Evolutionary conservation across 2,888 invertebrate species (phyloP), one percentile per base, ranked within the genome.

Genomic region (Caenorhabditis sinica): DNA sequence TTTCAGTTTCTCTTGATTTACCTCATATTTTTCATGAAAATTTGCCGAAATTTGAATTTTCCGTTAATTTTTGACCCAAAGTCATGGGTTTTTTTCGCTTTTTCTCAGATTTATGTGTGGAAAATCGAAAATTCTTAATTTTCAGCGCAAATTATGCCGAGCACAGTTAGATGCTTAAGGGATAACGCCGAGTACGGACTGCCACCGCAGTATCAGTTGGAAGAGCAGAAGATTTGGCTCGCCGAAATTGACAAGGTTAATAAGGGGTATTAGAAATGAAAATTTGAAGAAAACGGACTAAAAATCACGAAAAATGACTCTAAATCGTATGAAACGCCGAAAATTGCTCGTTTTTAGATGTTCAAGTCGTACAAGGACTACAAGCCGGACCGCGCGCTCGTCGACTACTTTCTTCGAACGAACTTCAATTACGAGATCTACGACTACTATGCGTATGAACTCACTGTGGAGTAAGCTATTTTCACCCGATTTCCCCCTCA

Each of bases 401-500:
- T 65, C 65, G n/a, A 65, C 11, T 8, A 28, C 13, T 65, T 65
- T n/a, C 45, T 65, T 9, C 11, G n/a, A 0, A 25, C 25, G 11
- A 17, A 28, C 0, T 43, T 49, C 65, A 49, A 65, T 45, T 65
- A 30, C 65, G 15, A 65, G 11, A 17, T 65, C 15, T 65, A 65
- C 30, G 25, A 43, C 11, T 40, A 45, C 25, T 45, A 49, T 9
- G 65, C 28, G 15, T 45, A 65, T 15, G 28, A 65, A 9, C 30
- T 65, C 9, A 65, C 28, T 17, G 17, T 43, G 45, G 28, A 49
- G 65, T 65, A n/a, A 65, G 65, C 28, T n/a, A 3, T 28, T 25
- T 15, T 28, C 15, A 15, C 25, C 23, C 15, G 2, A 15, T 13
- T 5, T 20, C 51, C 15, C 17, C 17, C 30, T 17, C 23, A 20